Evolutionary conservation across 2,888 invertebrate genomes (phyloP), one percentile per base, ranked within the genome.

Genomic region (Cerceris rybyensis): DNA sequence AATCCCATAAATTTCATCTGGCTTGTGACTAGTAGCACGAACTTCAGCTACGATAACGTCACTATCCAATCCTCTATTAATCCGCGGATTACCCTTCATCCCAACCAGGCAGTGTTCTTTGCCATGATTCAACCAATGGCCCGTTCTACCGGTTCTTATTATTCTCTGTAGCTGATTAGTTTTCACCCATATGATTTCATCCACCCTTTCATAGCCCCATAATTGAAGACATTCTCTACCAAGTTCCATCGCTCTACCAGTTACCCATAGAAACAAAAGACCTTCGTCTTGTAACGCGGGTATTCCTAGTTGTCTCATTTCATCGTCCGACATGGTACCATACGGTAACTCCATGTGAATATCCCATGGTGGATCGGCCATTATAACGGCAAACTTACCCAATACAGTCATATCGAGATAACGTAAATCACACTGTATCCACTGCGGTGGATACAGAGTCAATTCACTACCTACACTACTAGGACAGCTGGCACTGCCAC

Each of bases 301-400:
- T 68, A 99, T 97, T 1, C 98, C 98, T 16, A 99, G 93, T 77
- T 98, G 97, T 65, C 99, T 94, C 99, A 99, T 99, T 94, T 99
- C 99, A 91, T 99, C 98, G 91, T 99, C 99, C 0, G 98, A 98
- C 98, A 99, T 98, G 0, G 99, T 99, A 1, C 98, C 99, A 92
- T 99, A 99, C 0, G 99, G 99, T 59, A 99, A 93, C 93, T 99
- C 99, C 99, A 99, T 99, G 92, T 99, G 99, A 84, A 99, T 99
- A 91, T 99, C 99, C 99, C 99, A 99, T 0, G 99, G 99, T 0
- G 98, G 98, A 93, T 98, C 98, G 46, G 99, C 99, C 99, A 99
- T 99, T 84, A 99, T 98, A 4, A 99, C 98, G 0, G 98, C 97
- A 93, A 98, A 99, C 93, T 99, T 99, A 93, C 97, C 98, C 90